These are phyloP conservation scores for Caenorhabditis drosophilae DNA, from an alignment of 2,888 invertebrate genomes.

Conservation along the genomic window DNA sequence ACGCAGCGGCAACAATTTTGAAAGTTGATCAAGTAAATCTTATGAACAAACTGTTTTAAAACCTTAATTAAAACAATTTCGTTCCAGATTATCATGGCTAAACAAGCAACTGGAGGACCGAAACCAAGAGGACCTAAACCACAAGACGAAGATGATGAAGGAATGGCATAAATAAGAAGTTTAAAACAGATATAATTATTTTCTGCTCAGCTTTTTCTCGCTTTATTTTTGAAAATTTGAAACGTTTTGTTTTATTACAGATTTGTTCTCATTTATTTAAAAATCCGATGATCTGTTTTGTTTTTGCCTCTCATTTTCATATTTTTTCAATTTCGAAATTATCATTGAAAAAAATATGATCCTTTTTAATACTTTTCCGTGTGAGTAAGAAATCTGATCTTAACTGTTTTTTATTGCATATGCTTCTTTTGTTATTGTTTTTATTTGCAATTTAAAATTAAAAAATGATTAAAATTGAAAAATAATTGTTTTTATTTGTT, in stretches of 20 bases:
- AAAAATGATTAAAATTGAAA: background rate
- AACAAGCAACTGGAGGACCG: constrained; percentile 72
- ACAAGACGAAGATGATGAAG: constrained; percentile 71
- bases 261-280: constrained; percentile 2
- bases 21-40: constrained; percentile 72
- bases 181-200: constrained; percentile 4
- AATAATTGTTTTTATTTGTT: background rate
- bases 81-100: constrained; percentile 73
- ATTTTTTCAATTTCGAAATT: constrained; percentile 9
- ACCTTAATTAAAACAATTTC: background rate
- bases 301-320: too few species aligned
- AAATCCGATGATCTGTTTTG: constrained; percentile 7
- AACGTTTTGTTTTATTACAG: background rate
- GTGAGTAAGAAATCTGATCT: background rate
- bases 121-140: constrained; percentile 69
- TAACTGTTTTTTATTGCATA: constrained; percentile 4
- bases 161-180: constrained; percentile 63
- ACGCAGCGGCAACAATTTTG: constrained; percentile 78
- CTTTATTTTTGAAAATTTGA: constrained; percentile 6
- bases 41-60: background rate
- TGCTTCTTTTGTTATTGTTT: constrained; percentile 12
- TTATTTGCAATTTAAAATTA: constrained; percentile 3
- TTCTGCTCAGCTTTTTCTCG: constrained; percentile 6
- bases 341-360: too few species aligned
- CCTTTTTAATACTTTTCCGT: background rate